phyloP scores from a whole-genome alignment of 2,113 vertebrate species.

The Varanus salvator region DNA sequence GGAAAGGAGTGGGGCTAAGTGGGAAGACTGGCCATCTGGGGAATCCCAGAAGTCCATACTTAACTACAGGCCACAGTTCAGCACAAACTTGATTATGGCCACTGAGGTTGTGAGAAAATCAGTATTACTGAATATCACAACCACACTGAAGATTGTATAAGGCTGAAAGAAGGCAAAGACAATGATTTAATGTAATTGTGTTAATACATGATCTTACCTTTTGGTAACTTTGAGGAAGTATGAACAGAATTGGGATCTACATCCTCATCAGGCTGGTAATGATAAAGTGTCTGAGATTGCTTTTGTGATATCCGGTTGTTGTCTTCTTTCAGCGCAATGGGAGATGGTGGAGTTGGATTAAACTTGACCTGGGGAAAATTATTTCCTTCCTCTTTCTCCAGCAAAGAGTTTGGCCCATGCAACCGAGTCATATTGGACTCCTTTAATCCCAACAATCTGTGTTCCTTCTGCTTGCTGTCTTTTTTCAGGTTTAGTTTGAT shows the following conservation, averaged over 20 bases:
- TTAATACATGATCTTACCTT: conserved; percentile 78
- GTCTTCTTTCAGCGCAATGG: conserved; percentile 55
- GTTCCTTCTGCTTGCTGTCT: conserved; percentile 29
- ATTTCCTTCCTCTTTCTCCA: conserved; percentile 6
- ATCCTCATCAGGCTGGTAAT: conserved; percentile 69
- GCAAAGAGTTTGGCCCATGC: not conserved
- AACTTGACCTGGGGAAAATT: conserved; percentile 64
- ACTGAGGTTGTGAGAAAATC: not conserved
- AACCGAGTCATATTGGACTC: conserved; percentile 36
- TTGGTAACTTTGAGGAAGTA: conserved; percentile 61
- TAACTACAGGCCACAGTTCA: not conserved
- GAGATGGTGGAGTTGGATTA: conserved; percentile 69
- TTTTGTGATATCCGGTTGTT: conserved; percentile 58
- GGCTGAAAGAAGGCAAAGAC: accelerated
- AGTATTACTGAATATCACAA: not conserved
- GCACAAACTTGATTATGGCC: not conserved
- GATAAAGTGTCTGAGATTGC: conserved; percentile 63
- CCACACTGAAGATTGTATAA: not conserved
- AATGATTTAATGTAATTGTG: accelerated
- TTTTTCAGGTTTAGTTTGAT: conserved; percentile 62
- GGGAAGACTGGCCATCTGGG: too few species aligned
- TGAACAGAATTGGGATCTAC: conserved; percentile 78
- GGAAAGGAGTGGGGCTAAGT: too few species aligned
- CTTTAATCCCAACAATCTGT: conserved; percentile 7
- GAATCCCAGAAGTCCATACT: too few species aligned